Base-by-base conservation (phyloP, 2,797 vertebrate species). In the Notolepis coatsorum region DNA sequence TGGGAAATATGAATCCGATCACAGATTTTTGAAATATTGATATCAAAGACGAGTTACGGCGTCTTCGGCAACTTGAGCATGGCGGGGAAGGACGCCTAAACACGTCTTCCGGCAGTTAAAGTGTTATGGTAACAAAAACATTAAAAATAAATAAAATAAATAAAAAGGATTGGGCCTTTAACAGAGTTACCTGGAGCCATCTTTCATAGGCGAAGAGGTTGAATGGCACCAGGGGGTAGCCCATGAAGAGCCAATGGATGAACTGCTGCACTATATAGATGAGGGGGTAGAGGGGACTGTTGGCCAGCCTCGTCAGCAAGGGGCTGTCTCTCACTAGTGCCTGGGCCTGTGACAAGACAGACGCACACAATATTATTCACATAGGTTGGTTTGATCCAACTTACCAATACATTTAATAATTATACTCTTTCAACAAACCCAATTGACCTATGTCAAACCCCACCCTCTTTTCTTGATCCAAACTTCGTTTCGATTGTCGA, bases 141-240 rank as follows among this genome's bases (percentile, higher is more conserved):
- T n/a, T n/a, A n/a, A n/a, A n/a, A n/a, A n/a, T n/a, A n/a, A n/a
- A n/a, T n/a, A n/a, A n/a, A n/a, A n/a, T n/a, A n/a, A n/a, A n/a
- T n/a, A n/a, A n/a, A n/a, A n/a, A n/a, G n/a, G n/a, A 13, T 25
- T 15, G 46, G 23, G 1, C 41, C 8, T 2, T 35, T 9, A 39
- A 1, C n/a, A 9, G 17, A 20, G 15, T 61, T 76, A 97, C 97
- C 96, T 97, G 95, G 31, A 98, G 82, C 97, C 97, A 99, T 84
- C 96, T 99, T 88, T 99, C 97, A 80, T 94, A 98, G 3, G 94
- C 94, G 90, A 99, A 97, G 89, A 99, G 96, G 83, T 95, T 97
- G 75, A 99, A 99, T 54, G 96, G 91, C 60, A 96, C 94, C 35
- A 99, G 89, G 2, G 97, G 93, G 81, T 99, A 99, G 35, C 96